A percentile compares a stretch with the other conserved stretches of the same genome.
Conservation (phyloP, 2,888 invertebrate genomes). For the Hemithea aestivaria region DNA sequence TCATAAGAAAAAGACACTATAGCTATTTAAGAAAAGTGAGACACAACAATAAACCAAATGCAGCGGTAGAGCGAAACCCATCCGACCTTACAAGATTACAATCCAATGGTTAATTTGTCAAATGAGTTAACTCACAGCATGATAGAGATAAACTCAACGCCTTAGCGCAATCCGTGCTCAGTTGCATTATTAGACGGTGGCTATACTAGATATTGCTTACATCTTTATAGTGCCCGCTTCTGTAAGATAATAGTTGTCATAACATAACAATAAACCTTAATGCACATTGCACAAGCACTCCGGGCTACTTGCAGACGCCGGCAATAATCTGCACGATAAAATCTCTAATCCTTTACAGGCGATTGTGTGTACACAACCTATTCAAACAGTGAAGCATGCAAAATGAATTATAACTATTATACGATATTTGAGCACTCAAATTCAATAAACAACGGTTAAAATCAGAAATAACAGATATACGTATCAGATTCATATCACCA, state of each 20-base stretch:
- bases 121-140: conserved; percentile 1
- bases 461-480: conserved; percentile 51
- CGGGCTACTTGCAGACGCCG: conserved; percentile 14
- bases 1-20: no score
- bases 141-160: conserved; percentile 18
- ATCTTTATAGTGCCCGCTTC: conserved; percentile 20
- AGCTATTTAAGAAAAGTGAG: no score
- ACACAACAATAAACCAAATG: no score
- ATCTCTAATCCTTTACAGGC: conserved; percentile 26
- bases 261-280: conserved; percentile 26
- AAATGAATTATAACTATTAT: conserved; percentile 22
- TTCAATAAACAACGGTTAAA: conserved; percentile 45
- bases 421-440: conserved; percentile 38
- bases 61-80: conserved; percentile 1
- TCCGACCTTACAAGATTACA: conserved; percentile 2
- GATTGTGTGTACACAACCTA: conserved; percentile 27
- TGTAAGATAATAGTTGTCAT: conserved; percentile 21
- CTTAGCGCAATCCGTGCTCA: conserved; percentile 17
- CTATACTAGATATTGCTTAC: conserved; percentile 17
- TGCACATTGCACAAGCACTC: conserved; percentile 19
- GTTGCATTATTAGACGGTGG: conserved; percentile 12
- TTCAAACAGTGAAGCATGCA: conserved; percentile 29
- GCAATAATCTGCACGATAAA: conserved; percentile 21
- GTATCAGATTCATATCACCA: conserved; percentile 53
- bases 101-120: conserved; percentile 12